These are phyloP conservation scores for Alcis repandata DNA, from an alignment of 2,888 invertebrate species.

Conservation along the genomic window DNA sequence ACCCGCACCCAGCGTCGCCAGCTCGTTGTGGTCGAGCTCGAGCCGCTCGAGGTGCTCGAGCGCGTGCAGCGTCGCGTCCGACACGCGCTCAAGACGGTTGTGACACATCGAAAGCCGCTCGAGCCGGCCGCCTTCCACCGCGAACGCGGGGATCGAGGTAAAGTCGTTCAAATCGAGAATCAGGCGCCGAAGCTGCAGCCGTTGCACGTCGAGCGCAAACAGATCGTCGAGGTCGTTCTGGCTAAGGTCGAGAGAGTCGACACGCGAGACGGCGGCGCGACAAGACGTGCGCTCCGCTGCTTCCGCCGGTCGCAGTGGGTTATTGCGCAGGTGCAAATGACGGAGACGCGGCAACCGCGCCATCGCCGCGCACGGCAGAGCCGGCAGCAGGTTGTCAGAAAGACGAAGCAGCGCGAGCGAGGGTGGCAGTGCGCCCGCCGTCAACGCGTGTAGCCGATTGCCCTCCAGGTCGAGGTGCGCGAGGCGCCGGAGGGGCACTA, in stretches of 20 bases:
- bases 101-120: conserved; percentile 91
- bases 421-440: conserved; percentile 86
- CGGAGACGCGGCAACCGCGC: conserved; percentile 86
- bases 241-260: conserved; percentile 92
- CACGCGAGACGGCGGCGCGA: conserved; percentile 75
- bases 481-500: conserved; percentile 88
- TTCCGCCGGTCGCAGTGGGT: conserved; percentile 56
- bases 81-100: conserved; percentile 89
- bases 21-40: conserved; percentile 91
- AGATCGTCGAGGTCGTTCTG: conserved; percentile 91
- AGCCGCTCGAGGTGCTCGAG: conserved; percentile 90
- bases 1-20: conserved; percentile 88
- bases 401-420: conserved; percentile 88
- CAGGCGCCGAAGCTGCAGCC: conserved; percentile 90
- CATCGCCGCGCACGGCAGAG: conserved; percentile 86
- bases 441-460: conserved; percentile 88
- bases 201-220: conserved; percentile 88
- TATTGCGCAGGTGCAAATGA: conserved; percentile 88
- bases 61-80: conserved; percentile 89
- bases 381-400: conserved; percentile 88
- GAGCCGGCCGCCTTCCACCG: conserved; percentile 88
- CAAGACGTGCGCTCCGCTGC: conserved; percentile 53
- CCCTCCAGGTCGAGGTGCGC: conserved; percentile 89
- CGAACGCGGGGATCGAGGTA: conserved; percentile 87
- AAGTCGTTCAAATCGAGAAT: conserved; percentile 92